phyloP scores from a whole-genome alignment of 2,113 vertebrate species.

The Ia io region DNA sequence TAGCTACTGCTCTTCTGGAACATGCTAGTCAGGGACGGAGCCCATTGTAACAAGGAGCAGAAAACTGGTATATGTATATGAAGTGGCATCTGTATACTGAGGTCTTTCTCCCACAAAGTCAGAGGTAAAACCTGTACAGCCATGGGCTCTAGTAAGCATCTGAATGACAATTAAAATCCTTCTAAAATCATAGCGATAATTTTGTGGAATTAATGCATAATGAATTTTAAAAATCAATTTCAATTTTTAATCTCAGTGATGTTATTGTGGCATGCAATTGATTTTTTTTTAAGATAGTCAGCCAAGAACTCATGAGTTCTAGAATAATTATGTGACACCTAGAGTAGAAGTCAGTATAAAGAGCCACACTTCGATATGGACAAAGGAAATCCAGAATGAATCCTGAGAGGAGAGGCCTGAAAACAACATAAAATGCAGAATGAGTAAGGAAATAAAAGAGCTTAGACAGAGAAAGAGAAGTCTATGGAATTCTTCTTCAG shows the following conservation, averaged over 20 bases:
- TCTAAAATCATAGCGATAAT: background rate
- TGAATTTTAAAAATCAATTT: background rate
- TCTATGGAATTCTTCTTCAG: background rate
- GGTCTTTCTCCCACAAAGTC: background rate
- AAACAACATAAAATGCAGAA: background rate
- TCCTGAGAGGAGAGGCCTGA: background rate
- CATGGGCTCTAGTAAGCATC: background rate
- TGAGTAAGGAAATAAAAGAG: background rate
- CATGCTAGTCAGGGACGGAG: background rate
- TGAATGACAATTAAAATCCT: background rate
- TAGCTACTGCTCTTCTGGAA: background rate
- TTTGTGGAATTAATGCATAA: background rate
- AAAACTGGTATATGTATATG: background rate
- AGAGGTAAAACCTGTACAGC: background rate
- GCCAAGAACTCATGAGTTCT: background rate
- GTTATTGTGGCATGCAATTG: background rate
- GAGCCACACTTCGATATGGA: background rate
- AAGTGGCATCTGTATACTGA: background rate
- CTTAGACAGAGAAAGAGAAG: background rate
- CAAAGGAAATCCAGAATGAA: background rate
- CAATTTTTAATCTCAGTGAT: background rate
- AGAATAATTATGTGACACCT: background rate
- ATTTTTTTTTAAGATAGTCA: background rate
- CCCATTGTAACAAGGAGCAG: background rate
- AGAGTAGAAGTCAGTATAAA: background rate